Base-by-base conservation (phyloP, 2,113 vertebrate genomes). In the Eulemur rufifrons region DNA sequence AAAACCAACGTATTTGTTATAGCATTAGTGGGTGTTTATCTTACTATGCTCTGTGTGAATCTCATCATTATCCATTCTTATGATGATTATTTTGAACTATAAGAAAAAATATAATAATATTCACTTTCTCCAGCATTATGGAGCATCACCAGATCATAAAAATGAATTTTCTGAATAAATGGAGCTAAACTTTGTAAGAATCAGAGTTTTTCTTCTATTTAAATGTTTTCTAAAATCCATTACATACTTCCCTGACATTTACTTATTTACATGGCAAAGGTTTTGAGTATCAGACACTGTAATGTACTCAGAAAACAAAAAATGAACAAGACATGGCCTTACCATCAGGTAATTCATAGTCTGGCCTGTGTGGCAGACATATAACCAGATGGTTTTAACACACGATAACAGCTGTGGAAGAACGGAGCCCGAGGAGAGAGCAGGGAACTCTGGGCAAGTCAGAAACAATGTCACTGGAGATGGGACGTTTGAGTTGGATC, bases 41-140 rank as follows among this genome's bases (percentile, higher is more conserved):
- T 88, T 80, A 85, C 39, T 23, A 84, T 63, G 27, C 13, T 32
- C 39, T 74, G 18, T 63, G 50, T 90, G 80, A 90, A 92, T 37
- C 1, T 50, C 39, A 86, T 52, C 63, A 71, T 85, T 64, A 89
- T 23, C 14, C 23, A 80, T 21, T 87, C 39, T 34, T 64, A 77
- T 34, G 42, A 77, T n/a, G 42, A 77, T 39, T 77, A 94, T 81
- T 71, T 34, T 91, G 42, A 95, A 52, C 17, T 6, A 52, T 34
- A 91, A 64, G 63, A 71, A 81, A 81, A 83, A 61, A 84, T 15
- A 69, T 5, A 73, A 63, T 17, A 29, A 77, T 14, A 20, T 25
- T 85, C 13, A 77, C 77, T 89, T 96, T 86, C 42, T 89, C 37
- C 25, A 86, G 81, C 25, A 94, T 64, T 87, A 64, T 39, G n/a